Base-by-base conservation (phyloP, 2,888 invertebrate species). In the Andrena praecox region DNA sequence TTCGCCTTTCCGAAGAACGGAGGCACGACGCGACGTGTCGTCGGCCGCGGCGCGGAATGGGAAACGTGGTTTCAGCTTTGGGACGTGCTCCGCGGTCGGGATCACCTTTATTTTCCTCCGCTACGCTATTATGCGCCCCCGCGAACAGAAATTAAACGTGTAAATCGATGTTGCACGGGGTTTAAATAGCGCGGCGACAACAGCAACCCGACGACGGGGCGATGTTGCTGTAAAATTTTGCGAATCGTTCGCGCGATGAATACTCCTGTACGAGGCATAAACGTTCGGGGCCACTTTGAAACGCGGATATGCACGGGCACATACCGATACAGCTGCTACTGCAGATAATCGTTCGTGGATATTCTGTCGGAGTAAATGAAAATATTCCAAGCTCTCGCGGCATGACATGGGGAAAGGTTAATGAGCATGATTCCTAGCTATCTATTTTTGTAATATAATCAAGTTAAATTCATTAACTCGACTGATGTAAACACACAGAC, bases 61-160 rank as follows among this genome's bases (percentile, higher is more conserved):
- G 62, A 69, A 85, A 64, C 82, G 76, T 84, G 81, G 87, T 88
- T 90, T 90, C 89, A 87, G 89, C 90, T 85, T 84, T 85, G 82
- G 87, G 86, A 92, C 92, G 92, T 92, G 91, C 90, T 87, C 84
- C 88, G 90, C 83, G 87, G 85, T 77, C 77, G 67, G 88, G 88
- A 90, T 91, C 91, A 90, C 91, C 90, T 90, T 92, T 91, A 90
- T 90, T 91, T 91, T 88, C 88, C 87, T 82, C 67, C 84, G 82
- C 86, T 87, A 85, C 86, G 10, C 20, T 87, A 90, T 92, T 93
- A 91, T 89, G 91, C 91, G 93, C 91, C 89, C 67, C 71, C 68
- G 66, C 80, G 67, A 80, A 78, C 77, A 70, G 73, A 60, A 50
- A 33, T 62, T 66, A 76, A 62, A 72, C 52, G 74, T 62, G 74